A percentile compares a stretch with the other conserved stretches of the same genome.
Evolutionary conservation across 1,140 invertebrate species (phyloP).

Genomic region (Caenorhabditis brenneri): DNA sequence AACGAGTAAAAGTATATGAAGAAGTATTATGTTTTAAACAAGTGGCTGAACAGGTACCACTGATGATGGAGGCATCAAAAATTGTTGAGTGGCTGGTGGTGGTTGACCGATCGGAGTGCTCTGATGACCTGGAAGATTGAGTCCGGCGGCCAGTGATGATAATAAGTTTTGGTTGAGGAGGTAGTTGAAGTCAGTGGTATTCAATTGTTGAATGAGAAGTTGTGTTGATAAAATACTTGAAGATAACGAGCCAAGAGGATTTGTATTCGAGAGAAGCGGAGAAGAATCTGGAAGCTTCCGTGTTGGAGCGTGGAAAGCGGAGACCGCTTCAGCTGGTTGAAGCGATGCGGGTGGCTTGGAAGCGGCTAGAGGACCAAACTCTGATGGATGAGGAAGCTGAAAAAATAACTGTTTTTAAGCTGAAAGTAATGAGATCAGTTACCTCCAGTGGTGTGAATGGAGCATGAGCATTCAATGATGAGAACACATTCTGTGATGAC

Average conservation of each 20-base stretch:
- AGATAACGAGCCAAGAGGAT: neutral
- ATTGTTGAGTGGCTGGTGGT: neutral
- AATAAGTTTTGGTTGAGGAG: conserved; percentile 16
- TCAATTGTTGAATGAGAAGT: neutral
- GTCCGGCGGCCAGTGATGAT: neutral
- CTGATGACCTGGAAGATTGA: neutral
- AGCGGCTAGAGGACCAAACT: conserved; percentile 3
- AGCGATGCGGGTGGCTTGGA: neutral
- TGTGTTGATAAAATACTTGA: conserved; percentile 17
- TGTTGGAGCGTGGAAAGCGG: conserved; percentile 13
- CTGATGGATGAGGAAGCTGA: neutral
- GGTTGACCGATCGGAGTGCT: neutral
- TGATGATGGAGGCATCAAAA: neutral
- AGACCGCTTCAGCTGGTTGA: neutral
- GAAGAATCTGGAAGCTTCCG: conserved; percentile 5
- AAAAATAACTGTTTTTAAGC: neutral
- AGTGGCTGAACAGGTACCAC: neutral
- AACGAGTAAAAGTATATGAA: too few relatives aligned
- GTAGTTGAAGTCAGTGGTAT: conserved; percentile 16
- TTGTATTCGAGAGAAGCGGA: neutral
- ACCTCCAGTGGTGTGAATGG: conserved; percentile 13
- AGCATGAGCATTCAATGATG: neutral
- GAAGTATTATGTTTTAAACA: neutral
- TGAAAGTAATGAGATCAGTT: neutral
- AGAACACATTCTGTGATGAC: neutral